Conservation (phyloP, 1,140 invertebrate species). For the Paraescarpia echinospica region DNA sequence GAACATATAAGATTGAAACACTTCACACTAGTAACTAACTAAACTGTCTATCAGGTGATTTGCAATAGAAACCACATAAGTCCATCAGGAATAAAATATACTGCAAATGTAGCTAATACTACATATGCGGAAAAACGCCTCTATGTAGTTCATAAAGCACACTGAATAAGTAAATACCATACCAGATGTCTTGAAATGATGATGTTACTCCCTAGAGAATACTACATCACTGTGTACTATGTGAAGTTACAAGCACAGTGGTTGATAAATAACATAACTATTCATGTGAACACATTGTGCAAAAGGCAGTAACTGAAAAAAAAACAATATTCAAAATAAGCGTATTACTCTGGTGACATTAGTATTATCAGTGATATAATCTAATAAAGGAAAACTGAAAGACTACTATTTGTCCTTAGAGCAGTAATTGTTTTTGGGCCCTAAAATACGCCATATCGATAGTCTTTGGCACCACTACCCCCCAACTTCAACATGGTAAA, state of each 20-base stretch:
- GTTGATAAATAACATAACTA: neutral
- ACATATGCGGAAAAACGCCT: neutral
- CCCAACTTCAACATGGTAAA: neutral
- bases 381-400: neutral
- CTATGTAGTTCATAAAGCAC: neutral
- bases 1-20: too few species aligned
- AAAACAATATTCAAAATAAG: neutral
- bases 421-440: neutral
- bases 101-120: neutral
- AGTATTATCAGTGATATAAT: neutral
- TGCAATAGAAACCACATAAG: neutral
- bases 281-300: neutral
- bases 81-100: neutral
- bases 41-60: neutral
- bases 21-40: too few species aligned
- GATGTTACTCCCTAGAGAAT: neutral
- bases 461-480: too few species aligned
- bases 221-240: neutral
- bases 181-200: neutral
- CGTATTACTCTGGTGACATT: neutral
- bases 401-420: neutral
- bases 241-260: neutral
- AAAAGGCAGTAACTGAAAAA: neutral
- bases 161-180: neutral
- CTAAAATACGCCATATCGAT: neutral